These are phyloP conservation scores for Streptopelia turtur DNA, from an alignment of 2,797 vertebrate genomes.

Conservation along the genomic window DNA sequence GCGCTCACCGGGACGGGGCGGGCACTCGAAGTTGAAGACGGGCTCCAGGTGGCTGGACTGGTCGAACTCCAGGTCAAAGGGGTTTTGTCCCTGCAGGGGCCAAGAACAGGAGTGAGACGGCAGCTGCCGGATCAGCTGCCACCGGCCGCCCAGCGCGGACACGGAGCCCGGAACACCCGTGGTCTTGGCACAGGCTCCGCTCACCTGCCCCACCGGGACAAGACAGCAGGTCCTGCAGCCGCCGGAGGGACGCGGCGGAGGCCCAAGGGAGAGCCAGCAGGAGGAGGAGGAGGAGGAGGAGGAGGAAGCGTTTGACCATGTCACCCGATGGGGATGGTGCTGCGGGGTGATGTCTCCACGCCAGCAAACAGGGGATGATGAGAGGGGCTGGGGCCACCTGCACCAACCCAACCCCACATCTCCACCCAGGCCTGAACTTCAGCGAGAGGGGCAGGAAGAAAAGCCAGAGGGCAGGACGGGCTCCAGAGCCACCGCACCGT, in stretches of 20 bases:
- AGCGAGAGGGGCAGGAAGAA: neutral
- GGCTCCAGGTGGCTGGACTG: conserved; percentile 87
- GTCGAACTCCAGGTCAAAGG: conserved; percentile 92
- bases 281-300: neutral
- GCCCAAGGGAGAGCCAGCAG: neutral
- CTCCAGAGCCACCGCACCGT: neutral
- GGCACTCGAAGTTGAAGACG: conserved; percentile 90
- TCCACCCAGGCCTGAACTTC: neutral
- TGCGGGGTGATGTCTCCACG: neutral
- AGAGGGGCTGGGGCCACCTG: accelerated
- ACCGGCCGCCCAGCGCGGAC: accelerated
- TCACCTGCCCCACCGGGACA: neutral
- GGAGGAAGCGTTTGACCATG: neutral
- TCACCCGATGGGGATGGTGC: neutral
- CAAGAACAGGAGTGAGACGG: neutral
- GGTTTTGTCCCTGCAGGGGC: conserved; percentile 89
- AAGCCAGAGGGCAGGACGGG: neutral
- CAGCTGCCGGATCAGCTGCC: neutral
- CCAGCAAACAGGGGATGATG: neutral
- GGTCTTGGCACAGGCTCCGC: neutral
- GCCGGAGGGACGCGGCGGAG: neutral
- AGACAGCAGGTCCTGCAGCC: neutral
- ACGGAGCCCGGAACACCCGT: accelerated
- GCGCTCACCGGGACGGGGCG: conserved; percentile 87
- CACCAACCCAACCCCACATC: neutral